Evolutionary conservation across 1,140 invertebrate genomes (phyloP).

Genomic region (Oncopodura yosiiana): DNA sequence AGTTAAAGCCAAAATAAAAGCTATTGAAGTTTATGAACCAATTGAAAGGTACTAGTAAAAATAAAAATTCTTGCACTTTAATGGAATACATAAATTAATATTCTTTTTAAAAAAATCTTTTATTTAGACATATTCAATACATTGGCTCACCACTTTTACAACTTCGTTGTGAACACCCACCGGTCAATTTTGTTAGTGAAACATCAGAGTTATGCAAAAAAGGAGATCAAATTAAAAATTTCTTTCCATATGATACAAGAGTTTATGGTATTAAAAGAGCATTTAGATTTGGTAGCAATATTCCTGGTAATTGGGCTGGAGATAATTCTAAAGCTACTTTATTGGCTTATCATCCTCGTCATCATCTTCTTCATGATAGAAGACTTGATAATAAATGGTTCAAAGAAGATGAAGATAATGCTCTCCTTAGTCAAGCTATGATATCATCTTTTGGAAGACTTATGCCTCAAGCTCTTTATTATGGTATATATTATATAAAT

Average conservation of each 20-base stretch:
- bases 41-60: slow-evolving; percentile 45
- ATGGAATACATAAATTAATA: neutral
- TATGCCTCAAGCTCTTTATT: slow-evolving; percentile 65
- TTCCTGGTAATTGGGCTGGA: slow-evolving; percentile 72
- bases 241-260: slow-evolving; percentile 49
- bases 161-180: slow-evolving; percentile 52
- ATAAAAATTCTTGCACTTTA: too few relatives aligned
- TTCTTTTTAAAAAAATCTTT: neutral
- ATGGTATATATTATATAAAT: slow-evolving; percentile 56
- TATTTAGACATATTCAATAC: slow-evolving; percentile 50
- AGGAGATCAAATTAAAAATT: slow-evolving; percentile 44
- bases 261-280: slow-evolving; percentile 46
- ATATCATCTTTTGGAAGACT: slow-evolving; percentile 68
- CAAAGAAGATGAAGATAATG: slow-evolving; percentile 48
- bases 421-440: slow-evolving; percentile 59
- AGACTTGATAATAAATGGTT: slow-evolving; percentile 31
- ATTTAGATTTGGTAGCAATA: slow-evolving; percentile 54
- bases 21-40: slow-evolving; percentile 43
- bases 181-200: slow-evolving; percentile 50
- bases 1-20: neutral
- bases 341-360: slow-evolving; percentile 58
- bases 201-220: slow-evolving; percentile 45
- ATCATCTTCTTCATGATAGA: slow-evolving; percentile 44
- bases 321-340: slow-evolving; percentile 63
- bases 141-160: slow-evolving; percentile 52